Percentiles rank a stretch among this genome's conserved stretches.
phyloP scores from a whole-genome alignment of 2,113 vertebrate species.

The Oreochromis niloticus region DNA sequence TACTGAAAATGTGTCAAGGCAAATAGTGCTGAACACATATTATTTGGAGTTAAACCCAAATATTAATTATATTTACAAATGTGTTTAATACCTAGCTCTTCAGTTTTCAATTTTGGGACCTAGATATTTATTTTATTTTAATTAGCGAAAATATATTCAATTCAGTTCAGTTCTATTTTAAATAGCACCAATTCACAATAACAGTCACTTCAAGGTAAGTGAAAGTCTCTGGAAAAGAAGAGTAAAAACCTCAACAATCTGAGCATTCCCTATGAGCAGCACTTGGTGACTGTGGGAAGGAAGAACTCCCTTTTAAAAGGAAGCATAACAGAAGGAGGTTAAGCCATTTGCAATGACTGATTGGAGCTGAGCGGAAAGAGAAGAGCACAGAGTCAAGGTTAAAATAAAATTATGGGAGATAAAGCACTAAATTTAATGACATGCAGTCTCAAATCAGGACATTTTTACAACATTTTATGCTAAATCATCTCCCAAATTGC shows the following conservation, averaged over 20 bases:
- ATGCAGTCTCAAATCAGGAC: background rate
- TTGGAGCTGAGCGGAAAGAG: background rate
- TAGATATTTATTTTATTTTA: background rate
- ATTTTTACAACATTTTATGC: background rate
- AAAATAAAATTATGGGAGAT: background rate
- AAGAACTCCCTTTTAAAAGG: background rate
- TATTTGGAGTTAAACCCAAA: background rate
- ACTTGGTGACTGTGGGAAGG: background rate
- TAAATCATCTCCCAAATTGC: background rate
- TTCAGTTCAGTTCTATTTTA: background rate
- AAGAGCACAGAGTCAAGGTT: background rate
- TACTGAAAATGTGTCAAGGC: background rate
- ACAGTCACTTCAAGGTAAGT: background rate
- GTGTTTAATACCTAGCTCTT: background rate
- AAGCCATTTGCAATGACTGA: background rate
- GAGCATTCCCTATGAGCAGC: background rate
- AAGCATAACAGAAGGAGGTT: background rate
- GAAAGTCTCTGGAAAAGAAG: background rate
- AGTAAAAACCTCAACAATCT: background rate
- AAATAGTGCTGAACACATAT: background rate
- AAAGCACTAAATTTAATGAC: background rate
- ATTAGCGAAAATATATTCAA: background rate
- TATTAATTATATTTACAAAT: background rate
- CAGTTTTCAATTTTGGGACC: background rate
- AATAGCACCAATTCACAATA: background rate